A percentile compares a stretch with the other conserved stretches of the same genome.
phyloP scores from a whole-genome alignment of 2,888 invertebrate genomes.

The Trilocha varians region DNA sequence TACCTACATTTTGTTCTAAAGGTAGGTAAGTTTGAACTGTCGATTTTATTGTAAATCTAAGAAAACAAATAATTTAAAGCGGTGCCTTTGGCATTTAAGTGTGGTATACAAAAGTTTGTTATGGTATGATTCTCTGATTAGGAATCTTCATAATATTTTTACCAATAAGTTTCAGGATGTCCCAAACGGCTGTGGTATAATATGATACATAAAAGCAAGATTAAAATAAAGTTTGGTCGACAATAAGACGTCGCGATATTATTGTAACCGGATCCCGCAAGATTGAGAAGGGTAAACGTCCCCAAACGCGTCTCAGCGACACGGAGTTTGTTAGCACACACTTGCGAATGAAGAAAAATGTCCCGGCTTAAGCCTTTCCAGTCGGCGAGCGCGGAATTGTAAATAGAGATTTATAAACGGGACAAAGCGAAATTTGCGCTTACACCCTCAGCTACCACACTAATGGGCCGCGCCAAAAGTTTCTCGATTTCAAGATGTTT shows the following conservation, averaged over 20 bases:
- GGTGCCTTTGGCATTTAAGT: no score
- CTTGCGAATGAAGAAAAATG: slow-evolving; percentile 70
- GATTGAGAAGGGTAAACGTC: slow-evolving; percentile 51
- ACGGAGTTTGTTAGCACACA: slow-evolving; percentile 60
- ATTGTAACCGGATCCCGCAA: slow-evolving; percentile 42
- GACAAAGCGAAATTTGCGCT: slow-evolving; percentile 48
- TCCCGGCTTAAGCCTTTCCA: slow-evolving; percentile 65
- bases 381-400: slow-evolving; percentile 58
- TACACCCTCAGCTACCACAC: slow-evolving; percentile 38
- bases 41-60: no score
- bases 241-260: slow-evolving; percentile 23
- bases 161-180: no score
- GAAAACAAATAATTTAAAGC: no score
- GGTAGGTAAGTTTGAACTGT: no score
- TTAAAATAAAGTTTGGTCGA: slow-evolving; percentile 9
- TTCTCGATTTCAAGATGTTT: slow-evolving; percentile 20
- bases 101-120: no score
- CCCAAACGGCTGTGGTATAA: neutral
- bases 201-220: slow-evolving; percentile 7
- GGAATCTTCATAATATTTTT: no score
- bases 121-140: no score
- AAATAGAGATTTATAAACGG: slow-evolving; percentile 72
- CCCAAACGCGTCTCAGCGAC: slow-evolving; percentile 34
- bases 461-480: slow-evolving; percentile 31
- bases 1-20: no score